A percentile compares a stretch with the other conserved stretches of the same genome.
Conservation (phyloP, 2,113 vertebrate genomes). For the Clupea harengus region DNA sequence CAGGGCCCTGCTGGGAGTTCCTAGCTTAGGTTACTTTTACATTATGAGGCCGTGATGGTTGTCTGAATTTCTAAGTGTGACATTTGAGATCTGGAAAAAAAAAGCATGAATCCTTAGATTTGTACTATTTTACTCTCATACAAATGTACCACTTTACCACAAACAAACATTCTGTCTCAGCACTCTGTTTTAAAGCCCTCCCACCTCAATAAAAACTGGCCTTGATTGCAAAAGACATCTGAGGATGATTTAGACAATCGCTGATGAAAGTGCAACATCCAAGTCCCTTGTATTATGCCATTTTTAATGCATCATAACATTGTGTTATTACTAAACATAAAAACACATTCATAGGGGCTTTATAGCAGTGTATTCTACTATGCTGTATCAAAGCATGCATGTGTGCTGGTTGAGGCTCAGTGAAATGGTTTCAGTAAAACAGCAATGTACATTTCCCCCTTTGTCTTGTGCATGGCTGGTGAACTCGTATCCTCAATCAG, state of each 20-base stretch:
- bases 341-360: background rate
- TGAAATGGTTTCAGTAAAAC: conserved; percentile 69
- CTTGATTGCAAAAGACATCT: background rate
- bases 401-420: conserved; percentile 52
- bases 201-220: background rate
- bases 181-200: conserved; percentile 5
- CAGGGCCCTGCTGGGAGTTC: background rate
- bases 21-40: background rate
- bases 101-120: background rate
- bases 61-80: background rate
- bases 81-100: background rate
- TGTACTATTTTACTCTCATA: background rate
- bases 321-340: background rate
- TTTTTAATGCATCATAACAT: background rate
- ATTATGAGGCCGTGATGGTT: background rate
- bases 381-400: background rate
- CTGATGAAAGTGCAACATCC: background rate
- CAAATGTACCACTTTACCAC: background rate
- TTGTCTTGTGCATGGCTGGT: conserved; percentile 53
- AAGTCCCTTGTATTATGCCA: background rate
- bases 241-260: background rate
- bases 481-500: conserved; percentile 51
- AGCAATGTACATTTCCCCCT: conserved; percentile 63
- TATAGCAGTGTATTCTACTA: background rate
- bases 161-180: background rate